Conservation (phyloP, 2,888 invertebrate genomes). For the Pyrrhopygopsis socrates region DNA sequence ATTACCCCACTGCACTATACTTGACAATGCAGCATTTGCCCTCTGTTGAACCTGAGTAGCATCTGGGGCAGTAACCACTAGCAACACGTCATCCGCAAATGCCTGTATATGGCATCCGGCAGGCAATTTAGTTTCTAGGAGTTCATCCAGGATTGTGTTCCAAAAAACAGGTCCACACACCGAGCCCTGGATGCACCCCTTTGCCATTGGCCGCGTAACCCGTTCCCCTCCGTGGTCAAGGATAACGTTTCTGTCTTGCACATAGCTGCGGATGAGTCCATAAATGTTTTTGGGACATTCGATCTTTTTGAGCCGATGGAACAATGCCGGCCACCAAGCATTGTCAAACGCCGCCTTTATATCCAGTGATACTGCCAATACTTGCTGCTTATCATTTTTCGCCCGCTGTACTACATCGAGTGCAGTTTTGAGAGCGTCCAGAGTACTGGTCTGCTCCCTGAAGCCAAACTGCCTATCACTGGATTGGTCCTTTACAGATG, state of each 20-base stretch:
- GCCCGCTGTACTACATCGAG: not conserved
- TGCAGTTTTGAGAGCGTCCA: slow-evolving; percentile 51
- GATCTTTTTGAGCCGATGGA: not conserved
- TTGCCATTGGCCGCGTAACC: not conserved
- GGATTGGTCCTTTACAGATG: not conserved
- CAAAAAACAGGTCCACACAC: not conserved
- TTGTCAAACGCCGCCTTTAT: slow-evolving; percentile 55
- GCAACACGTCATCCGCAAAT: not conserved
- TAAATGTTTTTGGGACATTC: not conserved
- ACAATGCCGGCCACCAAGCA: not conserved
- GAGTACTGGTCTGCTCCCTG: slow-evolving; percentile 50
- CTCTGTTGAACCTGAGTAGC: not conserved
- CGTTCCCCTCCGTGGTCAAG: not conserved
- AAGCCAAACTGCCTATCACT: slow-evolving; percentile 66
- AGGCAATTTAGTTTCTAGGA: not conserved
- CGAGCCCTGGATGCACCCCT: not conserved
- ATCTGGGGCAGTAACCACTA: not conserved
- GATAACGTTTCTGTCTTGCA: not conserved
- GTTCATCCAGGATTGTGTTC: not conserved
- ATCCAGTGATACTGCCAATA: slow-evolving; percentile 60
- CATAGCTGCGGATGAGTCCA: not conserved
- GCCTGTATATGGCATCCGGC: not conserved
- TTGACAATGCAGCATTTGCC: not conserved
- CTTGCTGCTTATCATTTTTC: not conserved
- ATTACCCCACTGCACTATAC: not conserved